These are phyloP conservation scores for Phalacrocorax pelagicus DNA, from an alignment of 2,113 vertebrate species.

Conservation along the genomic window DNA sequence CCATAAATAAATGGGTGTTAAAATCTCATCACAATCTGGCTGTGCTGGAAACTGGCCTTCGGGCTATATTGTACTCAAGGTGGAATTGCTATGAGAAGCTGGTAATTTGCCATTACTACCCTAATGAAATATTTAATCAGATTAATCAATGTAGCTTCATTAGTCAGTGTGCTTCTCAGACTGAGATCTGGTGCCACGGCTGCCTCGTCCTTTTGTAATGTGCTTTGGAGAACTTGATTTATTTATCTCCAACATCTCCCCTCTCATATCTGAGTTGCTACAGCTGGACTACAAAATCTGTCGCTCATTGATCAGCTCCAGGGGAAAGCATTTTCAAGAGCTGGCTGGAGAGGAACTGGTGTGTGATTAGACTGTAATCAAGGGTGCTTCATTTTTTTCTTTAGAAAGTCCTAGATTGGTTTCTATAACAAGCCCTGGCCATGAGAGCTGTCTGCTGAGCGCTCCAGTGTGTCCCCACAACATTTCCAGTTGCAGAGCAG, in stretches of 20 bases:
- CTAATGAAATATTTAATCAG: conserved; percentile 37
- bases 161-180: not conserved
- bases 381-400: not conserved
- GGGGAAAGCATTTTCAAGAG: not conserved
- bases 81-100: not conserved
- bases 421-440: not conserved
- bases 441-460: not conserved
- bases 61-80: not conserved
- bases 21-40: not conserved
- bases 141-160: conserved; percentile 4
- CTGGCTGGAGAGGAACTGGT: not conserved
- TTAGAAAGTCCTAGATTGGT: not conserved
- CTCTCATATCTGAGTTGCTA: not conserved
- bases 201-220: not conserved
- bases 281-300: not conserved
- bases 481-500: not conserved
- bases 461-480: not conserved
- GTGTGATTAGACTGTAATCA: not conserved
- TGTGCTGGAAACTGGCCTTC: not conserved
- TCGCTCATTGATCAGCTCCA: not conserved
- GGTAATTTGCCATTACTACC: not conserved
- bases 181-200: not conserved
- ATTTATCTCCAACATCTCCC: not conserved
- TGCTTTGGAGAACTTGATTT: not conserved
- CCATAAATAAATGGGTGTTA: not conserved